Evolutionary conservation across 2,797 vertebrate species (phyloP), one percentile per base, ranked within the genome.

Genomic region (Synanceia verrucosa): DNA sequence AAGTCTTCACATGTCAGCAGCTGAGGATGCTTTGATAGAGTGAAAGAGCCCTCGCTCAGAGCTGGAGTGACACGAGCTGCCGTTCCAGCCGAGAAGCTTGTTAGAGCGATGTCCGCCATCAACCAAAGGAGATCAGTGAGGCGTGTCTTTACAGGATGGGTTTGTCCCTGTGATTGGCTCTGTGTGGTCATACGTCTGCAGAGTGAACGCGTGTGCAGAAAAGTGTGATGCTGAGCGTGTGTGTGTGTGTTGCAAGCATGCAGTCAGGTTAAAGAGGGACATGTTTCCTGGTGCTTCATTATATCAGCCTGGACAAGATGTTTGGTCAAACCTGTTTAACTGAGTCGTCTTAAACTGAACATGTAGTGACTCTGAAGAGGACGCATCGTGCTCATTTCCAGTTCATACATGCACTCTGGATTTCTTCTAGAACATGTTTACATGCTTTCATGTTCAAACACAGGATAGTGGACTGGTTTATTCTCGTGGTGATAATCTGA

Each of bases 21-120:
- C 62, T 51, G 33, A 43, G 18, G 11, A 6, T 37, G 24, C 43
- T 39, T 29, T 51, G 43, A 55, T 3, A 3, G 52, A 72, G 55
- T 3, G 43, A 66, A 37, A 46, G 18, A 73, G 65, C 51, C n/a
- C 3, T 4, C 24, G 37, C 31, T 57, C 34, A 52, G 51, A 9
- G 53, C 61, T 11, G 43, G 14, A 48, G 68, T 64, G 66, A 61
- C 44, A 36, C 19, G 53, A 50, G 33, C 37, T 13, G 52, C 24
- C 26, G n/a, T 48, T 58, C 24, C 44, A 52, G 44, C 55, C 11
- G 2, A 76, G 60, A 63, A 52, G 73, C 84, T 89, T 69, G 82
- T 88, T 85, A 86, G 66, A 12, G 58, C 75, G 47, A 84, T 73
- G 47, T 74, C 66, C 9, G 10, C 65, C 67, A 59, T 80, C 70